Conservation (phyloP, 2,113 vertebrate genomes). For the Centropus unirufus region DNA sequence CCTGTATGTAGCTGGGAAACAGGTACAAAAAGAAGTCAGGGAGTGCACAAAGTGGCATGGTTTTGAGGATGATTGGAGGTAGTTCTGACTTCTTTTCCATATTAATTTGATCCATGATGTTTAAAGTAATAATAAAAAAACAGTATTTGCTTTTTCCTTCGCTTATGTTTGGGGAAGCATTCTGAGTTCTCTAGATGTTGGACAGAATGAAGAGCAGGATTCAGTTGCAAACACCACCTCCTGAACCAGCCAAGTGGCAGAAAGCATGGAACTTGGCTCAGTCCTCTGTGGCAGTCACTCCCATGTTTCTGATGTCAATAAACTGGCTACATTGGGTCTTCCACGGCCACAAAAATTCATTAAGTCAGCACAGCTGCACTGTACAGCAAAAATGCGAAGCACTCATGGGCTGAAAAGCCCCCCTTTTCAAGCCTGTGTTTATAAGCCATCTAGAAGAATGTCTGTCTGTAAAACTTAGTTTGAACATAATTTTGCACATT, state of each 20-base stretch:
- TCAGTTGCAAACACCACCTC: not conserved
- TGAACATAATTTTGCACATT: not conserved
- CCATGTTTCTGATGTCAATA: not conserved
- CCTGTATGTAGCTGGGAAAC: not conserved
- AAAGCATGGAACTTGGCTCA: not conserved
- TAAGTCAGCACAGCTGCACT: not conserved
- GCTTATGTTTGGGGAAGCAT: not conserved
- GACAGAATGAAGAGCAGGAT: not conserved
- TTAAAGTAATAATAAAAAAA: not conserved
- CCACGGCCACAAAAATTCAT: accelerated
- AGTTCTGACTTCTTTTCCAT: not conserved
- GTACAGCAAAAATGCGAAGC: not conserved
- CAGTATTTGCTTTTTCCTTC: not conserved
- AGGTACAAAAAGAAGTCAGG: not conserved
- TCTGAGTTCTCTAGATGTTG: not conserved
- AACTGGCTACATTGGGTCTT: not conserved
- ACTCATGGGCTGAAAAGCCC: not conserved
- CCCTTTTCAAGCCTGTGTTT: not conserved
- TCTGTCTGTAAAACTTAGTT: not conserved
- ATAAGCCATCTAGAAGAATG: accelerated
- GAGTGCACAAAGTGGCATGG: not conserved
- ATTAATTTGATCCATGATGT: not conserved
- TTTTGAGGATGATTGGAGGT: not conserved
- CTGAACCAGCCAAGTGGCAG: not conserved
- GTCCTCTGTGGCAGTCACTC: not conserved